These are phyloP conservation scores for Lithophane semibrunnea DNA, from an alignment of 2,888 invertebrate species.

Conservation along the genomic window DNA sequence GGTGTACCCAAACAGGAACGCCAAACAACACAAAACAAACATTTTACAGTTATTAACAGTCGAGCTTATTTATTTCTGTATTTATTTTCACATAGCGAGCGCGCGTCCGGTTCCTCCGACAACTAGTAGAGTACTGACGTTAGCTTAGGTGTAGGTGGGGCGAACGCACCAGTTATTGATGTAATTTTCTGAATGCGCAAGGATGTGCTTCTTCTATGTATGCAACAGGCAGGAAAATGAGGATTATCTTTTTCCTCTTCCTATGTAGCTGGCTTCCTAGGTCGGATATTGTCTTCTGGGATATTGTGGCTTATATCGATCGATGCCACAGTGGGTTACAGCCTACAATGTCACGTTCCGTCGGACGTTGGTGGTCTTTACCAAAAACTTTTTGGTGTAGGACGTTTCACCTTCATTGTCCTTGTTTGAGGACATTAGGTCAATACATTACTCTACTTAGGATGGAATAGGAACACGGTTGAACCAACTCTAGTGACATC, in stretches of 20 bases:
- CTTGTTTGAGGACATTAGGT: constrained; percentile 2
- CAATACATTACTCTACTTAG: neutral
- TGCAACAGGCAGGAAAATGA: constrained; percentile 47
- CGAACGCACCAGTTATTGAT: constrained; percentile 54
- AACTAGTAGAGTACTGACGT: constrained; percentile 23
- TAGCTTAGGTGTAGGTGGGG: constrained; percentile 10
- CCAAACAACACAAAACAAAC: constrained; percentile 44
- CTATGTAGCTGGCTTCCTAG: neutral
- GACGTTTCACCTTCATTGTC: neutral
- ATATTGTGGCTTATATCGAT: constrained; percentile 12
- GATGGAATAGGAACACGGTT: neutral
- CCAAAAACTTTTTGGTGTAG: neutral
- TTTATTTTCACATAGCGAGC: constrained; percentile 33
- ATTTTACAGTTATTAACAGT: constrained; percentile 44
- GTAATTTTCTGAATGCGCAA: constrained; percentile 53
- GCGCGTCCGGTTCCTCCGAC: neutral
- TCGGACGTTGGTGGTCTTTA: neutral
- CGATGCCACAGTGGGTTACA: neutral
- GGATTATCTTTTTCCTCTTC: constrained; percentile 6
- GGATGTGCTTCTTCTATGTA: neutral
- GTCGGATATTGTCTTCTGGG: neutral
- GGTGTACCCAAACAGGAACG: constrained; percentile 59
- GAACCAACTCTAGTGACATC: neutral
- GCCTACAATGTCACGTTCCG: neutral
- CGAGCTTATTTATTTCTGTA: constrained; percentile 21